Conservation (phyloP, 1,140 invertebrate species). For the Apis mellifera region Amel_HAv3.1 CM009938.2:2512001-2512500, state of each 20-base stretch:
- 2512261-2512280: background rate
- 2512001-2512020: too few relatives aligned
- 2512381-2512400: background rate
- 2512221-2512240: background rate
- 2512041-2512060: too few relatives aligned
- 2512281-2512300: background rate
- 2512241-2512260: background rate
- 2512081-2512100: too few relatives aligned
- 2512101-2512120: too few relatives aligned
- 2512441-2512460: background rate
- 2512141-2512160: too few relatives aligned
- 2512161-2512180: too few relatives aligned
- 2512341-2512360: background rate
- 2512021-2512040: too few relatives aligned
- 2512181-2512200: too few relatives aligned
- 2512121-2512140: too few relatives aligned
- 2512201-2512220: too few relatives aligned
- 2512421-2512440: background rate
- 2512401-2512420: background rate
- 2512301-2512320: background rate
- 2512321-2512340: background rate
- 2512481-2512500: conserved; percentile 43
- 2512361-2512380: background rate
- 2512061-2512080: too few relatives aligned
- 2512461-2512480: background rate